Percentiles rank a stretch among this genome's conserved stretches.
These are phyloP conservation scores for Spinus pinus DNA, from an alignment of 2,797 vertebrate species.

Conservation along the genomic window DNA sequence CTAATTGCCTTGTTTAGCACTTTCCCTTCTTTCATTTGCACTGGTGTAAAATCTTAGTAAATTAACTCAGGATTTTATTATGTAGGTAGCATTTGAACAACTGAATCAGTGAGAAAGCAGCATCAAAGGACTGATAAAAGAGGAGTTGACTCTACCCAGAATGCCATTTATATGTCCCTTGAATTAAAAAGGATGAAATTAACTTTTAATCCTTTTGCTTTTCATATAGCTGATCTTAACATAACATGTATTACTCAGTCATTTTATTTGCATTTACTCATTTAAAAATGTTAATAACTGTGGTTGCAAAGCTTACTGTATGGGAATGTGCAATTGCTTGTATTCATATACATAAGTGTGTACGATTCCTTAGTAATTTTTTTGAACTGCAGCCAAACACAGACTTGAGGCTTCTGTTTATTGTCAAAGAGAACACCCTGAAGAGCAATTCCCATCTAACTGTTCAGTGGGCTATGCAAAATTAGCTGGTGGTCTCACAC, in stretches of 20 bases:
- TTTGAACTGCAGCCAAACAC: slow-evolving; percentile 72
- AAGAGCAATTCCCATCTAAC: slow-evolving; percentile 74
- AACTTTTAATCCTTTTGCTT: slow-evolving; percentile 80
- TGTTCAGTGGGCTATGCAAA: slow-evolving; percentile 60
- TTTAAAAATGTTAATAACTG: slow-evolving; percentile 73
- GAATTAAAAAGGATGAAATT: slow-evolving; percentile 81
- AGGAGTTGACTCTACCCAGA: slow-evolving; percentile 77
- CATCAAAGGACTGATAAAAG: slow-evolving; percentile 79
- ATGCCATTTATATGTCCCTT: slow-evolving; percentile 78
- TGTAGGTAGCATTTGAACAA: slow-evolving; percentile 81
- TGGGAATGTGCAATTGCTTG: slow-evolving; percentile 57
- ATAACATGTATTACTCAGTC: slow-evolving; percentile 69
- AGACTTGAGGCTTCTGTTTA: slow-evolving; percentile 73
- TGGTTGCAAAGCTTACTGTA: slow-evolving; percentile 58
- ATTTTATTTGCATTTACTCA: slow-evolving; percentile 77
- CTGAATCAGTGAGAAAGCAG: slow-evolving; percentile 78
- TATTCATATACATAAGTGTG: slow-evolving; percentile 72
- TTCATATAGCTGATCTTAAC: slow-evolving; percentile 77
- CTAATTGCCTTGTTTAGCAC: slow-evolving; percentile 85
- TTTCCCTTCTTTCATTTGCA: slow-evolving; percentile 81
- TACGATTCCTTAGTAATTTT: slow-evolving; percentile 74
- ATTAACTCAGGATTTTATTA: slow-evolving; percentile 81
- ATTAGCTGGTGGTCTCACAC: slow-evolving; percentile 60
- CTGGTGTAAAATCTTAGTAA: slow-evolving; percentile 82
- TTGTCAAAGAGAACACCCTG: slow-evolving; percentile 76